Evolutionary conservation across 2,797 vertebrate species (phyloP).

Genomic region (Danio jaintianensis): DNA sequence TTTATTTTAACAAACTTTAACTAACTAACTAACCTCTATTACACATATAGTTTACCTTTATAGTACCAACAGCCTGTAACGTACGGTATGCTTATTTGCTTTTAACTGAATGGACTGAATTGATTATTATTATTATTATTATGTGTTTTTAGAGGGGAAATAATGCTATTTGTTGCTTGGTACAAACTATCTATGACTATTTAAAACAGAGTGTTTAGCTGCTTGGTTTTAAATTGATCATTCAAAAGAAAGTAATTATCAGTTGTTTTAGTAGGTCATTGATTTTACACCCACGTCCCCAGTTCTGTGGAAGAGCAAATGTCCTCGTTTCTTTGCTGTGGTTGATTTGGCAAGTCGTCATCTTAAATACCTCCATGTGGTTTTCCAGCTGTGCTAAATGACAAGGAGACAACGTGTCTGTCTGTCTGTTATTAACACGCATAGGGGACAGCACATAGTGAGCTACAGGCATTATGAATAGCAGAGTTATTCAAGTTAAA

Average conservation of each 20-base stretch:
- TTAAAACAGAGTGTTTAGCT: neutral
- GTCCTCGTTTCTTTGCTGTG: conserved; percentile 41
- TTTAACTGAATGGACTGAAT: neutral
- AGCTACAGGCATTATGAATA: neutral
- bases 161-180: neutral
- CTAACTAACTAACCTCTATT: neutral
- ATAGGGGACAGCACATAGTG: neutral
- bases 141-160: neutral
- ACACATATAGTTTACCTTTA: neutral
- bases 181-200: neutral
- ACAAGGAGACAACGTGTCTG: neutral
- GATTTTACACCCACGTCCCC: neutral
- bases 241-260: neutral
- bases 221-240: neutral
- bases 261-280: neutral
- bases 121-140: neutral
- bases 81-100: neutral
- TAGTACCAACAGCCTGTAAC: neutral
- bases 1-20: too few species aligned
- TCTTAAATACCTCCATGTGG: conserved; percentile 1
- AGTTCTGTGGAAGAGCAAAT: conserved; percentile 15
- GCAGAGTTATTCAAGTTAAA: neutral
- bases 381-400: conserved; percentile 12
- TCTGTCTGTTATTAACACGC: neutral
- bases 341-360: conserved; percentile 16